Base-by-base conservation (phyloP, 2,797 vertebrate species). In the Iguana delicatissima region DNA sequence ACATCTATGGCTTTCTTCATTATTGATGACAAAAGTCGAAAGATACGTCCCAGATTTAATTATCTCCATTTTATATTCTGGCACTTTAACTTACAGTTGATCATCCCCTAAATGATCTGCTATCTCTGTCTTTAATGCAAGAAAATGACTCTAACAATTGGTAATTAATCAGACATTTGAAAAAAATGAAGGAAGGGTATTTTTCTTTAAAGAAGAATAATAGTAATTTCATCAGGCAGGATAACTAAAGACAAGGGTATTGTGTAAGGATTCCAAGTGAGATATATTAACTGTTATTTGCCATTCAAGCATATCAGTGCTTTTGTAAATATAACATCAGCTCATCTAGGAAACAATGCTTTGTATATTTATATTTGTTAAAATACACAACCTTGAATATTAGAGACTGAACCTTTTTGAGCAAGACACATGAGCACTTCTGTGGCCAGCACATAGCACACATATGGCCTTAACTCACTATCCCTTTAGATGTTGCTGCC, bases 41-140 rank as follows among this genome's bases (percentile, higher is more conserved):
- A 91, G 26, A 72, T 26, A 91, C 90, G 92, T 95, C 94, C 89
- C 88, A 90, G 38, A 81, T 92, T 94, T 92, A 96, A 96, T 96
- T 95, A 95, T 93, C 95, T 93, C 90, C 92, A 35, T 91, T 95
- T 92, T 96, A 94, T 72, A 93, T 93, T 80, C 52, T 94, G 91
- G 93, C 92, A 90, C 67, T 95, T 95, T 85, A 94, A 93, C 91
- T 95, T 95, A 76, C 79, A 95, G 89, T 95, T 96, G 91, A 96
- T 95, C 83, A 94, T 83, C 92, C 93, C 95, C 91, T 94, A 96
- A 95, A 92, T 93, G 59, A 95, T 95, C 91, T 95, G 93, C 93
- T 95, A 90, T 91, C 89, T 93, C 80, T 95, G 90, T 93, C 73
- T 95, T 95, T 93, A 96, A 93, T 94, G 55, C 87, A 94, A 79